These are phyloP conservation scores for Psittacula echo DNA, from an alignment of 2,797 vertebrate species.

Conservation along the genomic window DNA sequence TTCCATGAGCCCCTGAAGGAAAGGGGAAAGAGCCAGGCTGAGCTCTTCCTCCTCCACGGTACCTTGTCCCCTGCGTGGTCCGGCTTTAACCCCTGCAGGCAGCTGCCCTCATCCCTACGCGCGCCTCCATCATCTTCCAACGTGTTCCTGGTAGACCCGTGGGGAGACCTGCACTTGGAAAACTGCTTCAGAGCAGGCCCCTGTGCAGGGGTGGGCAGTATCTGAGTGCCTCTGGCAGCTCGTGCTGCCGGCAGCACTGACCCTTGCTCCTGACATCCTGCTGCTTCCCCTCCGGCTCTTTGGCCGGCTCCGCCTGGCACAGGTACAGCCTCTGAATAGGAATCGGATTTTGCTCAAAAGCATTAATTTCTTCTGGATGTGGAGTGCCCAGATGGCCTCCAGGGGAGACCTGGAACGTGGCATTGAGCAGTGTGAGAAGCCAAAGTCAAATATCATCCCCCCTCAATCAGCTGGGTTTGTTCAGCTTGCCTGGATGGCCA, in stretches of 20 bases:
- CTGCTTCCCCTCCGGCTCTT: not conserved
- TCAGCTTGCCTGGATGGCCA: too few relatives aligned
- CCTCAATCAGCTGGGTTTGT: not conserved
- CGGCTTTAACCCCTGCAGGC: not conserved
- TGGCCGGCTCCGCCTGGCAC: not conserved
- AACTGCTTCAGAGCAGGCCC: not conserved
- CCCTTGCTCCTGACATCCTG: not conserved
- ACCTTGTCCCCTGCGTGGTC: not conserved
- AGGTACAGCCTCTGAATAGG: conserved; percentile 1
- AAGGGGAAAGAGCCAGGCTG: not conserved
- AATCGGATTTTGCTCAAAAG: conserved; percentile 34
- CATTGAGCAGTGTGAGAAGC: not conserved
- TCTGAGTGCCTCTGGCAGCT: not conserved
- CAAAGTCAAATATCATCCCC: not conserved
- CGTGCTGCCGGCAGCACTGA: not conserved
- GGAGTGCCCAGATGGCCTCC: not conserved
- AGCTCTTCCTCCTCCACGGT: not conserved
- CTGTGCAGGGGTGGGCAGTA: not conserved
- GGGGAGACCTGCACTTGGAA: not conserved
- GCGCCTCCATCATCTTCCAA: not conserved
- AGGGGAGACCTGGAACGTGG: not conserved
- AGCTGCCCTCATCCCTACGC: not conserved
- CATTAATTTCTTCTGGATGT: not conserved
- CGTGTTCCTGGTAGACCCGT: accelerated
- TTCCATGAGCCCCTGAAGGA: accelerated